A percentile compares a stretch with the other conserved stretches of the same genome.
Evolutionary conservation across 2,888 invertebrate species (phyloP).

Genomic region (Aleiodes leptofemur): DNA sequence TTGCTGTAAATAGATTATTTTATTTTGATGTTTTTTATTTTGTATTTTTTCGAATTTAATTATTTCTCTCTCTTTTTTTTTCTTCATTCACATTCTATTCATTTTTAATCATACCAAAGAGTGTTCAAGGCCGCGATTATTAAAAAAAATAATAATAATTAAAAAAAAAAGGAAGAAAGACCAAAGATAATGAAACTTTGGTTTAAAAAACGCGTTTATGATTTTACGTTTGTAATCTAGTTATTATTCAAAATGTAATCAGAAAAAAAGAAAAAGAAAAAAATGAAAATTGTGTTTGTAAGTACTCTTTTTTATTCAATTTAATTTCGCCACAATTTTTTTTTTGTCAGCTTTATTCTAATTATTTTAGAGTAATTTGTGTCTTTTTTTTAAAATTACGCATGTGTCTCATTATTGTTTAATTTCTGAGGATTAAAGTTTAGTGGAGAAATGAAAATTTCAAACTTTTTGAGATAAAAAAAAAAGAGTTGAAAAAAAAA

Average conservation of each 20-base stretch:
- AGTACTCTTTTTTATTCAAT: constrained; percentile 37
- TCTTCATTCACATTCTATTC: constrained; percentile 38
- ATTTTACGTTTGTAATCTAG: constrained; percentile 28
- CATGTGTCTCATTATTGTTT: neutral
- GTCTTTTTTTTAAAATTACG: constrained; percentile 40
- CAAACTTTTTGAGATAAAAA: too few relatives aligned
- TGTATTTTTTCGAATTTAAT: constrained; percentile 60
- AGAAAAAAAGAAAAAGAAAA: constrained; percentile 23
- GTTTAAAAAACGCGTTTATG: constrained; percentile 15
- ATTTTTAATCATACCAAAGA: constrained; percentile 39
- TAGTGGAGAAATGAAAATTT: too few relatives aligned
- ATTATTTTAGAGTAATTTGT: constrained; percentile 41
- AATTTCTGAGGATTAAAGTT: too few relatives aligned
- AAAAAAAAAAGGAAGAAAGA: neutral
- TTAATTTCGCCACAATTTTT: constrained; percentile 38
- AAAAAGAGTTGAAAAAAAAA: too few relatives aligned
- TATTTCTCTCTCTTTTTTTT: constrained; percentile 37
- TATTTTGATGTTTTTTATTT: constrained; percentile 44
- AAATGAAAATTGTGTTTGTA: constrained; percentile 47
- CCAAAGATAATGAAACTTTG: constrained; percentile 13
- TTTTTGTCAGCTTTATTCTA: constrained; percentile 32
- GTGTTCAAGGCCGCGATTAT: constrained; percentile 23
- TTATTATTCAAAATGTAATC: constrained; percentile 21
- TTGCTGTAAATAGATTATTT: constrained; percentile 72
- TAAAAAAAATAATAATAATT: constrained; percentile 9